Percentiles rank a stretch among this genome's conserved stretches.
Conservation (phyloP, 2,797 vertebrate genomes). For the Cyclopterus lumpus region DNA sequence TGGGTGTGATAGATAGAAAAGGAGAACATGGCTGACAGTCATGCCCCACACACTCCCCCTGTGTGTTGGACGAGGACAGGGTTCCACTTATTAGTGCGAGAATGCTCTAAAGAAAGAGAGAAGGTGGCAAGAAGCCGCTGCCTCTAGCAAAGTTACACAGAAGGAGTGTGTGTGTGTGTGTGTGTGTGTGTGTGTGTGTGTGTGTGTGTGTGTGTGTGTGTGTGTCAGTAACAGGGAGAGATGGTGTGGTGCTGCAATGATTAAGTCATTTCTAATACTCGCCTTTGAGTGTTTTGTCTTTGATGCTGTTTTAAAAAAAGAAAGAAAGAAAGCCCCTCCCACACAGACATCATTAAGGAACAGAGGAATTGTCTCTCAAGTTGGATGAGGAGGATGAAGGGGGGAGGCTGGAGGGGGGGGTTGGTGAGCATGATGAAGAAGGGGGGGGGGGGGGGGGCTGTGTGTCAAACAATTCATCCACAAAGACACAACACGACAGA, state of each 20-base stretch:
- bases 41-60: conserved; percentile 51
- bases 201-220: no score
- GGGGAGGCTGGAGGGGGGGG: not conserved
- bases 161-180: conserved; percentile 42
- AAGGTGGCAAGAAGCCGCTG: conserved; percentile 66
- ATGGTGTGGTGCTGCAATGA: conserved; percentile 65
- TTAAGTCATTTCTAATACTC: conserved; percentile 74
- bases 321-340: conserved; percentile 61
- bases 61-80: conserved; percentile 63
- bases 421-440: conserved; percentile 9
- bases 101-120: conserved; percentile 70
- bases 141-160: conserved; percentile 72
- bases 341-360: conserved; percentile 78
- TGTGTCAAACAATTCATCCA: conserved; percentile 52
- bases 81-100: conserved; percentile 76
- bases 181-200: conserved; percentile 4
- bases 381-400: conserved; percentile 54
- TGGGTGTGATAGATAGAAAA: conserved; percentile 40
- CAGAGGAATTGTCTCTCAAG: conserved; percentile 71
- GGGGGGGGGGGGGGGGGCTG: not conserved
- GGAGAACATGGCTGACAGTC: conserved; percentile 64
- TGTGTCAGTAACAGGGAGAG: conserved; percentile 43
- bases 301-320: conserved; percentile 56
- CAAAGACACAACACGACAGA: conserved; percentile 61
- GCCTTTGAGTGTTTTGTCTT: conserved; percentile 73